Conservation (phyloP, 2,797 vertebrate species). For the Notamacropus eugenii region DNA sequence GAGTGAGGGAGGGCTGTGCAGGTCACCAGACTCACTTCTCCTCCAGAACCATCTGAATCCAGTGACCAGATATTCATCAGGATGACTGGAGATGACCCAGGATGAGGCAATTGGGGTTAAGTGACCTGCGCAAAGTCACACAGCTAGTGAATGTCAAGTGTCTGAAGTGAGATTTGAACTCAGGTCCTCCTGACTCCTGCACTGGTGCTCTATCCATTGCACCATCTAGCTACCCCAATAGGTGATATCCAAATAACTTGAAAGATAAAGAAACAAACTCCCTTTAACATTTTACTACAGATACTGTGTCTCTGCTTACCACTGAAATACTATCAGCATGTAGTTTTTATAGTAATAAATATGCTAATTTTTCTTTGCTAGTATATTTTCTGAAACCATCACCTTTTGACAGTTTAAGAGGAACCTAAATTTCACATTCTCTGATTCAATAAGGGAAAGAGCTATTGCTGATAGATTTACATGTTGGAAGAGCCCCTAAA, state of each 20-base stretch:
- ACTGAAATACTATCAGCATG: slow-evolving; percentile 20
- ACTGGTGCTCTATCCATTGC: no score
- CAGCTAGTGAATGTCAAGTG: no score
- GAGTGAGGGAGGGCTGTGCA: no score
- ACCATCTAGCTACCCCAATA: no score
- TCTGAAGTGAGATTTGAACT: no score
- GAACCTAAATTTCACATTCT: slow-evolving; percentile 59
- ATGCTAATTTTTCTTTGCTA: slow-evolving; percentile 61
- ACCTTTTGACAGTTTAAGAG: slow-evolving; percentile 66
- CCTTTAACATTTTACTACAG: slow-evolving; percentile 48
- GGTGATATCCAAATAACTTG: slow-evolving; percentile 2
- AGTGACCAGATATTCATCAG: no score
- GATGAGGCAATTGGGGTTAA: no score
- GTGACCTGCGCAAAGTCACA: no score
- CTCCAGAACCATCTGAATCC: no score
- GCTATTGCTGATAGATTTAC: slow-evolving; percentile 55
- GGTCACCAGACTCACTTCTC: no score
- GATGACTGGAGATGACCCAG: no score
- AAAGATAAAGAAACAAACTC: slow-evolving; percentile 40
- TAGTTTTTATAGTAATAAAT: slow-evolving; percentile 64
- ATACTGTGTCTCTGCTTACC: slow-evolving; percentile 54
- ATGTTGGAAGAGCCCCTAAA: slow-evolving; percentile 50
- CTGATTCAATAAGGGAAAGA: slow-evolving; percentile 66
- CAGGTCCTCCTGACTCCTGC: no score
- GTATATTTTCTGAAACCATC: slow-evolving; percentile 65